A percentile compares a stretch with the other conserved stretches of the same genome.
These are phyloP conservation scores for Sebastes hubbsi DNA, from an alignment of 2,797 vertebrate species.

Conservation along the genomic window DNA sequence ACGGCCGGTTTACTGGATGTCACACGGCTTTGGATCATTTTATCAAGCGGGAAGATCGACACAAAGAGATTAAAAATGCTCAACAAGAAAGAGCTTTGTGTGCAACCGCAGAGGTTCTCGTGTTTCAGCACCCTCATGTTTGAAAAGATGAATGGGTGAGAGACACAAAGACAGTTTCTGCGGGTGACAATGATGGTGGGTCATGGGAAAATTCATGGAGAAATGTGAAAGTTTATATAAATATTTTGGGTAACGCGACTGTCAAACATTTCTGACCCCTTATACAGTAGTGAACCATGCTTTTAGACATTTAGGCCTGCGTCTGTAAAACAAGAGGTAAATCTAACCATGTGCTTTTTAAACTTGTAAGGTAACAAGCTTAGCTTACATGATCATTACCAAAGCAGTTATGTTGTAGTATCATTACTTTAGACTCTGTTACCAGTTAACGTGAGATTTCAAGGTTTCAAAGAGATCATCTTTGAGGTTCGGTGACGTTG, in stretches of 20 bases:
- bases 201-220: neutral
- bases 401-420: no score
- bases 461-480: neutral
- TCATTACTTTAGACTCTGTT: neutral
- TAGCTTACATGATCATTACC: neutral
- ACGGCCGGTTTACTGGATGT: neutral
- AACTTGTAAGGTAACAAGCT: neutral
- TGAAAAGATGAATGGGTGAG: slow-evolving; percentile 34
- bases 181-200: neutral
- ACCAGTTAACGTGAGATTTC: neutral
- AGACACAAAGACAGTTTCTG: slow-evolving; percentile 27
- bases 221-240: neutral
- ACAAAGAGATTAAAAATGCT: slow-evolving; percentile 29
- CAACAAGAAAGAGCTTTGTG: slow-evolving; percentile 16
- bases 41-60: slow-evolving; percentile 1
- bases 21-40: neutral
- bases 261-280: neutral
- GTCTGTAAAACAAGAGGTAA: neutral
- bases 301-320: neutral
- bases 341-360: neutral
- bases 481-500: neutral
- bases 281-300: neutral
- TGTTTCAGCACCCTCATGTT: slow-evolving; percentile 24
- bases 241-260: neutral
- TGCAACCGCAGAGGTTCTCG: slow-evolving; percentile 8